Conservation (phyloP, 2,888 invertebrate genomes). For the Agrochola litura region DNA sequence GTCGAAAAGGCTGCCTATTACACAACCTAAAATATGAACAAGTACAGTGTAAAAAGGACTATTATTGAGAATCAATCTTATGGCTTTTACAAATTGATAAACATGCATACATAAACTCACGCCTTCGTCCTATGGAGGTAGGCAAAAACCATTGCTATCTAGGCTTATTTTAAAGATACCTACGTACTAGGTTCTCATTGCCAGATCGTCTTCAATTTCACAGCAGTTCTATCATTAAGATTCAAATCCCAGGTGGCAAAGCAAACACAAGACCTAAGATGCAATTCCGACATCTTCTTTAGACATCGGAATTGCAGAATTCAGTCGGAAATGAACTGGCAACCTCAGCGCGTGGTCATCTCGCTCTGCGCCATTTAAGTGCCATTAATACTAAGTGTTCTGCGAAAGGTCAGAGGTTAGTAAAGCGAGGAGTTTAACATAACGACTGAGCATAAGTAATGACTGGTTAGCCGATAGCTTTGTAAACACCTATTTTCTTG, state of each 20-base stretch:
- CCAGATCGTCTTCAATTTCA: neutral
- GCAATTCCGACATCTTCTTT: neutral
- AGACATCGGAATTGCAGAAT: constrained; percentile 1
- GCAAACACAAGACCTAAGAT: neutral
- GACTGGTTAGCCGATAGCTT: constrained; percentile 41
- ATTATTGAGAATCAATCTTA: neutral
- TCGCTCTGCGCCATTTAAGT: constrained; percentile 27
- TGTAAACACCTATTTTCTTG: constrained; percentile 32
- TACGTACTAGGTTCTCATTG: neutral
- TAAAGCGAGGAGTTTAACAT: constrained; percentile 40
- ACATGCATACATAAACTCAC: neutral
- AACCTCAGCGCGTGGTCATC: constrained; percentile 35
- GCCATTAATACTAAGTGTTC: constrained; percentile 45
- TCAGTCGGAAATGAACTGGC: constrained; percentile 17
- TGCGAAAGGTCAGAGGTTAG: constrained; percentile 33
- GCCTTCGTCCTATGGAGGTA: neutral
- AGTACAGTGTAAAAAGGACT: neutral
- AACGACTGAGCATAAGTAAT: constrained; percentile 40
- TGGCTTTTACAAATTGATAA: neutral
- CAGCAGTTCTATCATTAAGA: neutral
- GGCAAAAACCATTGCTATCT: neutral
- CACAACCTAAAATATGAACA: neutral
- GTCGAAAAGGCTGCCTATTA: neutral
- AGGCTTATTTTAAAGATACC: neutral
- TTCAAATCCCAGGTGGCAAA: neutral